These are phyloP conservation scores for Apodemia mormo DNA, from an alignment of 2,888 invertebrate species.

Conservation along the genomic window DNA sequence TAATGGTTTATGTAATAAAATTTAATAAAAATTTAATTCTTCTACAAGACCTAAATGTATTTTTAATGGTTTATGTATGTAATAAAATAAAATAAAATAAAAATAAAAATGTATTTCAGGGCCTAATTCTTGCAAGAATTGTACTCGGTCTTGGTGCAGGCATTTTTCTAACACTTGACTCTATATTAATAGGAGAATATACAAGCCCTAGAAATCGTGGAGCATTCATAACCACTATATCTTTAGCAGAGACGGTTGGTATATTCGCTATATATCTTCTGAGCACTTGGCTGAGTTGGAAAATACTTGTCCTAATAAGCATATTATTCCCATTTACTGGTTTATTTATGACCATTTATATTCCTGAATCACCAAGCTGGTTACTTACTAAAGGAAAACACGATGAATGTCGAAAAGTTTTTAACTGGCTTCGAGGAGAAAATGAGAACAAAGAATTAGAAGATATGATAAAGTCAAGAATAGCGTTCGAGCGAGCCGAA, in stretches of 20 bases:
- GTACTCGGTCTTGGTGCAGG: conserved; percentile 73
- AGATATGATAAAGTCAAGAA: conserved; percentile 54
- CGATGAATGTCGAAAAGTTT: conserved; percentile 77
- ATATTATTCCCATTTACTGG: conserved; percentile 66
- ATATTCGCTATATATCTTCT: conserved; percentile 82
- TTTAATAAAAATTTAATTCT: no score
- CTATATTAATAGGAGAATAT: conserved; percentile 79
- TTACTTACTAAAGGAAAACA: conserved; percentile 76
- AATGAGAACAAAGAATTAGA: conserved; percentile 67
- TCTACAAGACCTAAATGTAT: no score
- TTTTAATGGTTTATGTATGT: background rate
- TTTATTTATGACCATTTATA: conserved; percentile 57
- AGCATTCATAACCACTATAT: conserved; percentile 80
- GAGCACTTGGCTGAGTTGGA: conserved; percentile 82
- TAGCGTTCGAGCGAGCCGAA: conserved; percentile 43
- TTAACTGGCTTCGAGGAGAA: conserved; percentile 80
- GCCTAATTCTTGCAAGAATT: conserved; percentile 51
- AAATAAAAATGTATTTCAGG: conserved; percentile 40
- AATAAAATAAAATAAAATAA: no score
- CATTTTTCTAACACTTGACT: conserved; percentile 66
- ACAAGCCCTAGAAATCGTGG: conserved; percentile 83
- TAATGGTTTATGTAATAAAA: background rate
- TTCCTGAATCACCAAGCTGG: conserved; percentile 85
- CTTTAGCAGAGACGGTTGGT: conserved; percentile 81
- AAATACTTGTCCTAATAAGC: conserved; percentile 73